Evolutionary conservation across 2,888 invertebrate species (phyloP), one percentile per base, ranked within the genome.

Genomic region (Globia sparganii): DNA sequence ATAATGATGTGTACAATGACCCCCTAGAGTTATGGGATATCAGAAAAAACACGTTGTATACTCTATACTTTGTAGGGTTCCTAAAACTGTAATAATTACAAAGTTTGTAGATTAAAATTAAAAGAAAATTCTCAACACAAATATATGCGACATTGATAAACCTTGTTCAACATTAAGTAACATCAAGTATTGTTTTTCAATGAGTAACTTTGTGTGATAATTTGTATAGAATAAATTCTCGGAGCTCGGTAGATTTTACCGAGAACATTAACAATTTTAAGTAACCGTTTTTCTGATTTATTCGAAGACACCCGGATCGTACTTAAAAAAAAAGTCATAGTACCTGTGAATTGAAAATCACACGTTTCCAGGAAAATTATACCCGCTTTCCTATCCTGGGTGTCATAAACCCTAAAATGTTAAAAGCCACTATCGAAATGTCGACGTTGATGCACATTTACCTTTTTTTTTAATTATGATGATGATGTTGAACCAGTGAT

Each of bases 161-260:
- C 46, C 6, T 72, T 37, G 59, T 46, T 34, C 43, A 72, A 40
- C 13, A n/a, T n/a, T n/a, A n/a, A 18, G 15, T 40, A 59, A 61
- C 73, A 49, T 49, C 40, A 53, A n/a, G 25, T 53, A 34, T 68
- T 74, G 49, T 15, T 75, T 61, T 40, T 61, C 25, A 75, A 74
- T 72, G 4, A 73, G 25, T 73, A 18, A 25, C 21, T 59, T 73
- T 61, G 28, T 59, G 18, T 61, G 59, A 49, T 40, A 76, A 65
- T 76, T 65, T 37, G 46, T 15, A 49, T 66, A 49, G n/a, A 59
- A 40, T n/a, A 75, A 61, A 72, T 28, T 56, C 37, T 43, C 21
- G 28, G 34, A 28, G 18, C 8, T 56, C 31, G 1, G 49, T 40
- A 11, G 18, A 28, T 15, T 18, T 49, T 73, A n/a, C 18, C 2